phyloP scores from a whole-genome alignment of 35 echinoderm and acorn worm genomes.

The Amphiura filiformis region DNA sequence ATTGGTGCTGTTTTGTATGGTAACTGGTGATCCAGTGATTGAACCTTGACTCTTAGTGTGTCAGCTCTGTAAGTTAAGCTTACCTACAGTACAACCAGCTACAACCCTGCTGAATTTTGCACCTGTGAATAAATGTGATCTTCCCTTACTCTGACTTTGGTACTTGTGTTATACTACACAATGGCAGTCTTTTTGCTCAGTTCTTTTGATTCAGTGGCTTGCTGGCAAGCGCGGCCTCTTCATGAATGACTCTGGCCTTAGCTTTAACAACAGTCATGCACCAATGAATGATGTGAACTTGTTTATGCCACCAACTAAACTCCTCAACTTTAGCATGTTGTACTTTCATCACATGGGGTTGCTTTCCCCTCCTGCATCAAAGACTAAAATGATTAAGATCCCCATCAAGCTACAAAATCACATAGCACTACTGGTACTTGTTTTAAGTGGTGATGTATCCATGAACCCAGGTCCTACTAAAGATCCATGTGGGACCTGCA shows the following conservation, averaged over 20 bases:
- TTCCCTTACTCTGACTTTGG: too few species aligned
- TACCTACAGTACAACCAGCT: too few species aligned
- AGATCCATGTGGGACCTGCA: constrained; percentile 18
- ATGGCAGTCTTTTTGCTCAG: not conserved
- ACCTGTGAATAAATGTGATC: too few species aligned
- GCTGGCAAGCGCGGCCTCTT: not conserved
- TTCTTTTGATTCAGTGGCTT: not conserved
- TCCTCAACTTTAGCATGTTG: not conserved
- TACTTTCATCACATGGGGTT: not conserved
- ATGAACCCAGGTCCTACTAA: constrained; percentile 13
- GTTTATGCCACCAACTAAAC: not conserved
- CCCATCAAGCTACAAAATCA: not conserved
- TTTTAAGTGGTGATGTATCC: constrained; percentile 8
- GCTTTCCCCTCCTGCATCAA: not conserved
- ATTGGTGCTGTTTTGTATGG: too few species aligned
- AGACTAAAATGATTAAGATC: not conserved
- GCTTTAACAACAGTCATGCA: not conserved
- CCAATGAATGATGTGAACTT: not conserved
- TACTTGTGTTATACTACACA: too few species aligned
- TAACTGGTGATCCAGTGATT: too few species aligned
- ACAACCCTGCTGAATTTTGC: too few species aligned
- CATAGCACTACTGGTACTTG: not conserved
- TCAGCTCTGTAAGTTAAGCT: too few species aligned
- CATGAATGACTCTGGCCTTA: not conserved
- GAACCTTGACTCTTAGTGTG: too few species aligned